Evolutionary conservation across 2,113 vertebrate species (phyloP).

Genomic region (Hyla sarda): DNA sequence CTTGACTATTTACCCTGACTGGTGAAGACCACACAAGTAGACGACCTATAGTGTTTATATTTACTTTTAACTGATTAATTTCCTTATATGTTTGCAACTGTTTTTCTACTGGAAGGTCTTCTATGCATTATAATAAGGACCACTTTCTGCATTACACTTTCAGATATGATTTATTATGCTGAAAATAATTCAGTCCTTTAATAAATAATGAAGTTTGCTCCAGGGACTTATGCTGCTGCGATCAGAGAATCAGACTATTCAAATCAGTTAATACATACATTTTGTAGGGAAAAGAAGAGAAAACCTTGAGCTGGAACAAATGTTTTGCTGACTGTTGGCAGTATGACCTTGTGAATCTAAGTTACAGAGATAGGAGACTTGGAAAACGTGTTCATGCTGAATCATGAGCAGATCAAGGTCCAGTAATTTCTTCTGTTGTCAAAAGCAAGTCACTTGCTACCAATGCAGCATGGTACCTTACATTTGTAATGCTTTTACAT

Average conservation of each 20-base stretch:
- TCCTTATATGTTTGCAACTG: neutral
- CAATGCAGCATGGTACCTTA: neutral
- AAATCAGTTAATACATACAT: conserved; percentile 15
- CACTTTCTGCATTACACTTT: conserved; percentile 9
- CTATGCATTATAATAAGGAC: neutral
- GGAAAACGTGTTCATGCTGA: conserved; percentile 23
- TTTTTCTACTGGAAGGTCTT: conserved; percentile 3
- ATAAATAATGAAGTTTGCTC: conserved; percentile 22
- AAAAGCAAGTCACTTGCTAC: neutral
- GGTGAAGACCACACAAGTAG: neutral
- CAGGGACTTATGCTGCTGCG: neutral
- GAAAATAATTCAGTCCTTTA: conserved; percentile 25
- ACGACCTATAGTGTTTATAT: neutral
- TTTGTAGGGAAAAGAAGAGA: conserved; percentile 18
- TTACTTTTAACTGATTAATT: neutral
- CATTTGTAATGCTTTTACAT: neutral
- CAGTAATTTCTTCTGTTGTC: conserved; percentile 13
- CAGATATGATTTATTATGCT: conserved; percentile 10
- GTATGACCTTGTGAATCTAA: conserved; percentile 13
- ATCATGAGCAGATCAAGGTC: conserved; percentile 45
- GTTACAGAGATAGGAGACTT: conserved; percentile 20
- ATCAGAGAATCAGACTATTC: conserved; percentile 9
- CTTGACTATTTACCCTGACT: neutral
- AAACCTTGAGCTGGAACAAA: conserved; percentile 16
- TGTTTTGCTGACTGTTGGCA: conserved; percentile 28